Base-by-base conservation (phyloP, 2,888 invertebrate species). In the Stratiomys singularior region DNA sequence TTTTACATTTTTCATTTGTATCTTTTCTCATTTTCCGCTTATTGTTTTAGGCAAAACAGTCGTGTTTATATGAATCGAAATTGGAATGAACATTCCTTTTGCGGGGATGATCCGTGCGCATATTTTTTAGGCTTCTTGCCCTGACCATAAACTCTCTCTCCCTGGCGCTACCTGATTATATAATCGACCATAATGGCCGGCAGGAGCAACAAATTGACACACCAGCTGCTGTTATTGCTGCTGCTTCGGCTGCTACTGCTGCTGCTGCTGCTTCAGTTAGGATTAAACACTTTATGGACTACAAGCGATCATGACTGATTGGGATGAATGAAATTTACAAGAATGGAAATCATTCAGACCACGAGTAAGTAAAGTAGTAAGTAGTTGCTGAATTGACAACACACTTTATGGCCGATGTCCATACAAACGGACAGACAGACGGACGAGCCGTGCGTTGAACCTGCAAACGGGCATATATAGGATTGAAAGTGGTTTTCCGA, bases 321-420 rank as follows among this genome's bases (percentile, higher is more conserved):
- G 67, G 67, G 67, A 67, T 67, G 67, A 67, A 67, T 67, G 67
- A 44, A 37, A 67, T 44, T 67, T 67, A 67, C 67, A 67, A 67
- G 67, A 67, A 67, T 67, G 67, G 67, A 67, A 67, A 44, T 37
- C 67, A 67, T 44, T 67, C 44, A 67, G 23, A 44, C 13, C 44
- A 44, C 60, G 60, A 25, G 60, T 52, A 1, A 60, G 60, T 60
- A 60, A 60, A 25, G 60, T 25, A 60, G 60, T 60, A 60, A 60
- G 60, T 60, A 60, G 25, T 21, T 64, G 7, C 28, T 30, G 64
- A 27, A 30, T 64, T 64, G 30, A 64, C 30, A 64, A 18, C 64
- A 64, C 64, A 64, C 64, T 64, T 64, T 30, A 60, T 64, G 30
- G 27, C 13, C 28, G 28, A 64, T 64, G 64, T 64, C 30, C 64